Conservation (phyloP, 2,888 invertebrate species). For the Adineta ricciae region DNA sequence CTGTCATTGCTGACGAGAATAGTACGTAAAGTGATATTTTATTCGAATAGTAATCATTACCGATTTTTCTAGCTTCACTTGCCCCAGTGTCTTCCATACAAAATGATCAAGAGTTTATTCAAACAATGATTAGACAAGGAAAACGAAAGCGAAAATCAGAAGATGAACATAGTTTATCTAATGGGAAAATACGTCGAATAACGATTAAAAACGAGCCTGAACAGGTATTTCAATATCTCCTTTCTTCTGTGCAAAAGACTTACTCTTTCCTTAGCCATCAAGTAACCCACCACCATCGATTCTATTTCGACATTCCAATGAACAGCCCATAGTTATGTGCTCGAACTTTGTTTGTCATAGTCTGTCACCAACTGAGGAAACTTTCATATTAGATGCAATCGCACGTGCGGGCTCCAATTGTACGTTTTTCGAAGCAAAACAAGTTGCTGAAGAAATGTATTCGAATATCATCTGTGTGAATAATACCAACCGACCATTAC, state of each 20-base stretch:
- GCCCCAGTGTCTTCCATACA: neutral
- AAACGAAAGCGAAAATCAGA: neutral
- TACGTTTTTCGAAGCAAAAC: slow-evolving; percentile 7
- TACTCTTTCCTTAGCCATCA: neutral
- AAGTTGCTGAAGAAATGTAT: slow-evolving; percentile 5
- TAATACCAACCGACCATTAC: neutral
- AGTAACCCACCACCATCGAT: neutral
- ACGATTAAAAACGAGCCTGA: neutral
- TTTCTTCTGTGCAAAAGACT: too few relatives aligned
- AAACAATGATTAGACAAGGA: neutral
- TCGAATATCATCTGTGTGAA: neutral
- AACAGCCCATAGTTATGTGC: neutral
- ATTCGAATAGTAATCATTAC: neutral
- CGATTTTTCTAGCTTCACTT: neutral
- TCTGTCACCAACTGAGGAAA: neutral
- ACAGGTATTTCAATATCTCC: neutral
- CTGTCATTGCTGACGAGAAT: neutral
- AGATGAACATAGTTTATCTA: neutral
- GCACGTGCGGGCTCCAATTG: neutral
- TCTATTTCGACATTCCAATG: neutral
- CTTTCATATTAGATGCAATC: slow-evolving; percentile 1
- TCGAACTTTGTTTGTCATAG: neutral
- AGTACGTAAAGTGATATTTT: neutral
- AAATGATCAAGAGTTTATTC: neutral
- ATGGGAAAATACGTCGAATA: neutral